A percentile compares a stretch with the other conserved stretches of the same genome.
phyloP scores from a whole-genome alignment of 2,797 vertebrate genomes.

The Erethizon dorsatum region DNA sequence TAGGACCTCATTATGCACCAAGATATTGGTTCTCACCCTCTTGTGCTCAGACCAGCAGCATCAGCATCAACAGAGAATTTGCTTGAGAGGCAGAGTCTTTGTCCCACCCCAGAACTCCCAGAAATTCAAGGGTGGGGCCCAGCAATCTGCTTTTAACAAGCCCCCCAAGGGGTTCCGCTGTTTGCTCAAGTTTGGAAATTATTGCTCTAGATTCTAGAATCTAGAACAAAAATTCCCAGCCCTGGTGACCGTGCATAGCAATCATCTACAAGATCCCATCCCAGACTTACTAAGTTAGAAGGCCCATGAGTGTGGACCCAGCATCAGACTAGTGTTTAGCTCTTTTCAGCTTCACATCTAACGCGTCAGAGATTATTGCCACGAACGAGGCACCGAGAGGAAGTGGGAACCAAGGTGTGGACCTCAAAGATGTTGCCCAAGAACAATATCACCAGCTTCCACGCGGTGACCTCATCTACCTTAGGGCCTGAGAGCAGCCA shows the following conservation, averaged over 20 bases:
- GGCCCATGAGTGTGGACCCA: not conserved
- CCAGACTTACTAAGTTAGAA: not conserved
- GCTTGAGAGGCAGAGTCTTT: conserved; percentile 56
- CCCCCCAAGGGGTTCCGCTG: conserved; percentile 45
- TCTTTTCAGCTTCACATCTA: not conserved
- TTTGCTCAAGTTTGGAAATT: conserved; percentile 39
- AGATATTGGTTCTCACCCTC: not conserved
- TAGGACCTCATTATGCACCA: not conserved
- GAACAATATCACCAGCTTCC: not conserved
- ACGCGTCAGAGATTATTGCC: not conserved
- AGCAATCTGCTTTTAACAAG: conserved; percentile 71
- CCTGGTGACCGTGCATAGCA: not conserved
- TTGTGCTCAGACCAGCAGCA: not conserved
- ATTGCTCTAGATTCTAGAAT: conserved; percentile 5
- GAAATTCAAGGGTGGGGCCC: conserved; percentile 71
- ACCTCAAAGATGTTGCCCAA: not conserved
- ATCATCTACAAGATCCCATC: not conserved
- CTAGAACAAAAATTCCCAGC: conserved; percentile 59
- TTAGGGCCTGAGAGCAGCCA: too few species aligned
- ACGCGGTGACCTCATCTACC: rapidly evolving
- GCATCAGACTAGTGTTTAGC: not conserved
- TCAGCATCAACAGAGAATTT: conserved; percentile 49
- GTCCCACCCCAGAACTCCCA: conserved; percentile 69
- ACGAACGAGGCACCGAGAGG: not conserved
- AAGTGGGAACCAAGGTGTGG: not conserved